Evolutionary conservation across 2,113 vertebrate species (phyloP), one percentile per base, ranked within the genome.

Genomic region (Anhinga rufa): DNA sequence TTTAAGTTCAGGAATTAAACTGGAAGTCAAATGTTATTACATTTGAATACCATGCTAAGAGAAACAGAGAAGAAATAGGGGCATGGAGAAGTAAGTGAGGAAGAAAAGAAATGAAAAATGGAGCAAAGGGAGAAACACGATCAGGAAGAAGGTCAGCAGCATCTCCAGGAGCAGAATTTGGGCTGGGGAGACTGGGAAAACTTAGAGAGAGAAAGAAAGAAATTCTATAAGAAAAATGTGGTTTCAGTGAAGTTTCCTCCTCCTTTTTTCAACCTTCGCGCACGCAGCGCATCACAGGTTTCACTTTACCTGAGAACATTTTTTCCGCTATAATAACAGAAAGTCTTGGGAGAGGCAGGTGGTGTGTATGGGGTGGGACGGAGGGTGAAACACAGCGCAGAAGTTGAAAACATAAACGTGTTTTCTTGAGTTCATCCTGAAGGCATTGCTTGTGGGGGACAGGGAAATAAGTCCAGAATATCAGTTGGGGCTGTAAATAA

Each of bases 321-420:
- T 91, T 77, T 83, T 51, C 32, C 36, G 29, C 40, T 16, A 6
- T 6, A 20, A 12, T 20, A 48, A 31, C 4, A 40, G 32, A 12
- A 64, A 10, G 28, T 10, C 46, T 26, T 61, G 34, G 34, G 58
- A n/a, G 49, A 28, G 31, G 26, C 64, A 12, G n/a, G 36, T 38
- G 40, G 55, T 20, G 31, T 1, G 3, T 12, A 13, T 3, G 2
- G 52, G 46, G 7, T n/a, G 34, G 46, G 34, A 31, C 4, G 1
- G 51, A 24, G 18, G 9, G 71, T 2, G 15, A 58, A 51, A 8
- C 22, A 10, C 26, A 14, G 65, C 20, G 7, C 9, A 4, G 58
- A 24, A 36, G 18, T 6, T 42, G 44, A 42, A 83, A 54, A 36
- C 18, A 14, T 16, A 14, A 66, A 60, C 10, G 1, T 18, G 14